Base-by-base conservation (phyloP, 1,140 invertebrate species). In the Heterodera carotae region DNA sequence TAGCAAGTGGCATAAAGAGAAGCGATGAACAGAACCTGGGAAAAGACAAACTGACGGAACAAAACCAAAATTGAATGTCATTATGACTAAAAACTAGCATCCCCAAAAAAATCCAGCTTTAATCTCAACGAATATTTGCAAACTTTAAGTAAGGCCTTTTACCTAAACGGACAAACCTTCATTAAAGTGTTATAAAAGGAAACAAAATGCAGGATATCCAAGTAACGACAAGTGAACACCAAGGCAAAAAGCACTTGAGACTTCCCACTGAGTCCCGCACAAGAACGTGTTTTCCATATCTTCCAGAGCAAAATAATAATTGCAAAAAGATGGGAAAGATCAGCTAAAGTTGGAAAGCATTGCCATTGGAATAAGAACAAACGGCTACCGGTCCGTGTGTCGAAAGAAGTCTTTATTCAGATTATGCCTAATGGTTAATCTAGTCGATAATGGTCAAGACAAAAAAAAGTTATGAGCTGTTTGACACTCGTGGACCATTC, bases 121-220 rank as follows among this genome's bases (percentile, higher is more conserved):
- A n/a, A 43, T 2, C n/a, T 25, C 22, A 5, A 1, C 78, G 25
- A 69, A 79, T 18, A 7, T 31, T 66, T 2, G 62, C 62, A 7
- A n/a, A 66, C 15, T 33, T 15, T 39, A 34, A 62, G 79, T 70
- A 76, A 76, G 29, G 2, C 18, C 31, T 10, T 1, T 43, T 7
- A 43, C 39, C 39, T 12, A 2, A 43, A 12, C 15, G 36, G 66
- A 75, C 60, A 56, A 69, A 84, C 85, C 90, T 99, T 99, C 97
- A 99, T 99, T 71, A 93, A 88, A 66, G 94, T 93, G 89, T 99
- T 99, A 90, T 99, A 99, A 0, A 94, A 87, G 0, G 96, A 98
- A 72, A 99, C 92, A 89, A 92, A 98, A 67, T 93, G 93, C 31
- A 94, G 96, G 78, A 99, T 91, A 90, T 99, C 97, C 89, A 99